Conservation (phyloP, 2,888 invertebrate genomes). For the Syritta pipiens region DNA sequence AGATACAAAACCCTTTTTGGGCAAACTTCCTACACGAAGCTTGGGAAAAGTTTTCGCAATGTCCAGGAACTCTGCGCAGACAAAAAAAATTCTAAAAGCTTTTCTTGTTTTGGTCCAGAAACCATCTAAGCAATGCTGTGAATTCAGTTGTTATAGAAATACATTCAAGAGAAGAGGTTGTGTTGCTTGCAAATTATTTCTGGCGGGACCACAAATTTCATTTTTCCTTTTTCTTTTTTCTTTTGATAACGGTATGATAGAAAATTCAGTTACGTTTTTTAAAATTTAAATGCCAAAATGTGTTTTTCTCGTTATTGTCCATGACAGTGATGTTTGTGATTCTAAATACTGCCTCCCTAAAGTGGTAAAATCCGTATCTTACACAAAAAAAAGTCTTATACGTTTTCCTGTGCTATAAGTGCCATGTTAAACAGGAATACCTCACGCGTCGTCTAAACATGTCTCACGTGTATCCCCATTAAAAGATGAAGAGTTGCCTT, state of each 20-base stretch:
- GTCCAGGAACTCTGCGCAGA: no score
- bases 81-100: not conserved
- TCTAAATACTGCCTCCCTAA: no score
- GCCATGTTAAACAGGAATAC: no score
- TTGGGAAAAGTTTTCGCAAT: no score
- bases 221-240: no score
- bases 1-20: not conserved
- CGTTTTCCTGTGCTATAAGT: no score
- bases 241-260: not conserved
- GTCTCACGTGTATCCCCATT: no score
- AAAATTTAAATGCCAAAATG: constrained; percentile 26
- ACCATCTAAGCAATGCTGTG: not conserved
- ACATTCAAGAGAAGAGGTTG: not conserved
- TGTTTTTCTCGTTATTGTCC: constrained; percentile 12
- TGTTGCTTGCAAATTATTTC: not conserved
- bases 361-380: no score
- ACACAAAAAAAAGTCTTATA: no score
- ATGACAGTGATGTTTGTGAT: constrained; percentile 29
- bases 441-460: no score
- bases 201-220: constrained; percentile 35
- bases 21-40: no score
- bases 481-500: no score
- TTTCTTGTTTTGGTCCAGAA: constrained; percentile 3
- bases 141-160: constrained; percentile 15
- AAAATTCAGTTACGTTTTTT: not conserved